phyloP scores from a whole-genome alignment of 2,113 vertebrate genomes.

The Holacanthus passer region DNA sequence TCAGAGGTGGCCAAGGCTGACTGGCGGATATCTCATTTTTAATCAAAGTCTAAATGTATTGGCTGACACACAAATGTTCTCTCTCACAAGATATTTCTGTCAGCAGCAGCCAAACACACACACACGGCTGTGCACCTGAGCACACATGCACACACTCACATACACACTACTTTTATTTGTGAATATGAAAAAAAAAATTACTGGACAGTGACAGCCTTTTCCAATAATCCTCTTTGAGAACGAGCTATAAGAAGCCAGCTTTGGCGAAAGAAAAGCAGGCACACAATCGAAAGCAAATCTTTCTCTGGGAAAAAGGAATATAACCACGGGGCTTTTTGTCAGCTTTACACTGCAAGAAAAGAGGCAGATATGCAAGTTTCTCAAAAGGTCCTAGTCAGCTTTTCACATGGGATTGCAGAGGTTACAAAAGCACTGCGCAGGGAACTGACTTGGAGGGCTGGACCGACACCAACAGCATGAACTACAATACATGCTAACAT shows the following conservation, averaged over 20 bases:
- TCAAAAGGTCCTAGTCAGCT: constrained; percentile 72
- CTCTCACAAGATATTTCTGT: constrained; percentile 41
- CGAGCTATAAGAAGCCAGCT: constrained; percentile 61
- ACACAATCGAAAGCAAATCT: constrained; percentile 68
- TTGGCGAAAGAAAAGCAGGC: constrained; percentile 50
- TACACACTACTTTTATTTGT: constrained; percentile 49
- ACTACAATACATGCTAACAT: constrained; percentile 63
- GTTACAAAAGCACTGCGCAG: constrained; percentile 71
- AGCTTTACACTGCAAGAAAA: constrained; percentile 59
- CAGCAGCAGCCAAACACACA: constrained; percentile 33
- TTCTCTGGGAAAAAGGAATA: constrained; percentile 69
- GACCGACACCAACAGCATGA: constrained; percentile 55
- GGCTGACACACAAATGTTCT: constrained; percentile 24
- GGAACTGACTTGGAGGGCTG: constrained; percentile 61
- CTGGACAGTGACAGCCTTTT: constrained; percentile 65
- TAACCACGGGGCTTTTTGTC: constrained; percentile 68
- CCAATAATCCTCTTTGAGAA: constrained; percentile 65
- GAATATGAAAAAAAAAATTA: constrained; percentile 21
- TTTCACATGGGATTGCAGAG: constrained; percentile 69
- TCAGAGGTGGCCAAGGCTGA: constrained; percentile 9
- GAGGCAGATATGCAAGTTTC: constrained; percentile 67
- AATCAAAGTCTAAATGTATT: constrained; percentile 41
- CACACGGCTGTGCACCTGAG: neutral
- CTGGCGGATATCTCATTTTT: constrained; percentile 31
- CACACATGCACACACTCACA: neutral